Conservation (phyloP, 2,797 vertebrate species). For the Gila robusta region DNA sequence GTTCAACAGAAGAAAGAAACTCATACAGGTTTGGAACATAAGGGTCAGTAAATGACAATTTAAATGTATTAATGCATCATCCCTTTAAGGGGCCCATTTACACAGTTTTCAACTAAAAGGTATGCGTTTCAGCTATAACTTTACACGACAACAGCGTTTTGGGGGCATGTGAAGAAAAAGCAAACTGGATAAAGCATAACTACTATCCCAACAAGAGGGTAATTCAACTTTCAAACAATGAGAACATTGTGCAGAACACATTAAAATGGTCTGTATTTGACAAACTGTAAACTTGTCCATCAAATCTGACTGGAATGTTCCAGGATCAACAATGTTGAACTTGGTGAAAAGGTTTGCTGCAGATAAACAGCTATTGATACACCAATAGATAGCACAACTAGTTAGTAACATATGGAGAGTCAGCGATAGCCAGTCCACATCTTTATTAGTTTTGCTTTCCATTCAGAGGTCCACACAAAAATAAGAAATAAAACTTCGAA, state of each 20-base stretch:
- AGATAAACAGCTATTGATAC: no score
- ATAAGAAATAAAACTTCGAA: slow-evolving; percentile 64
- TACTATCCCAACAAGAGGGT: not conserved
- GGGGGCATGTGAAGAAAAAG: not conserved
- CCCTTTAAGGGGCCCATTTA: not conserved
- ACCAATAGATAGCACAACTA: not conserved
- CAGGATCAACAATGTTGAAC: no score
- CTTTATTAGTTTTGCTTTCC: slow-evolving; percentile 77
- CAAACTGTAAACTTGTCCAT: no score
- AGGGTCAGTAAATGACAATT: no score
- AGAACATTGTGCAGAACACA: not conserved
- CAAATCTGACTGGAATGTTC: no score
- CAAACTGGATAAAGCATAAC: not conserved
- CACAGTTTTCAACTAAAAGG: rapidly evolving
- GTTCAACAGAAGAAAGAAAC: no score
- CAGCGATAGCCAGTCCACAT: slow-evolving; percentile 56
- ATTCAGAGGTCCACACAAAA: slow-evolving; percentile 71
- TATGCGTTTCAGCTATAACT: no score
- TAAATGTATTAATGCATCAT: no score
- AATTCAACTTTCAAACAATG: not conserved
- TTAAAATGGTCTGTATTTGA: not conserved
- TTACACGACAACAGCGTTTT: no score
- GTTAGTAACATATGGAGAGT: not conserved
- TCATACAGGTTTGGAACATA: no score
- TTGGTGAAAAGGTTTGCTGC: no score